Base-by-base conservation (phyloP, 2,113 vertebrate genomes). In the Mesocricetus auratus region DNA sequence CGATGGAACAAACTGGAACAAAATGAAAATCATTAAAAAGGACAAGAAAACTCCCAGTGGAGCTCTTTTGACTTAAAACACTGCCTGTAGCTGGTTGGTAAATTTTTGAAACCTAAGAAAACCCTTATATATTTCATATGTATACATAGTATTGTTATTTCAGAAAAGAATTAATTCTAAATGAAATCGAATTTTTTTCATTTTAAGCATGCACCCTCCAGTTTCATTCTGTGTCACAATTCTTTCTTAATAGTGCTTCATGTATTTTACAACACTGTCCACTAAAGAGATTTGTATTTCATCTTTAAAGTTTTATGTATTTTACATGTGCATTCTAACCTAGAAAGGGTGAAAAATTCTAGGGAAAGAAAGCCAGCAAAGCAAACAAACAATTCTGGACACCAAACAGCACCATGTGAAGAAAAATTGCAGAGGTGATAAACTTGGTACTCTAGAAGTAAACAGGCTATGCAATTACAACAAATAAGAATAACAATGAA, bases 231-330 rank as follows among this genome's bases (percentile, higher is more conserved):
- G 8, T 93, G 62, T 74, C 3, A 89, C 24, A 8, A 53, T 92
- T 95, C 26, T 90, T 68, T 96, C 42, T 87, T 66, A 94, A 83
- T 3, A 87, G 47, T 69, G 45, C 31, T 79, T 95, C 71, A 42
- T 68, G n/a, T 86, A 33, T 86, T 94, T 94, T 95, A 62, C 88
- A 96, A 42, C 47, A 89, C 74, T 53, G 45, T 39, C 79, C 69
- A 91, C 86, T 86, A 90, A 94, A 96, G 66, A 96, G 82, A 89
- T 92, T 96, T 96, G 90, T 68, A 88, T 94, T 97, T 96, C 71
- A 88, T 94, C 45, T 81, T 94, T 53, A 92, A 78, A 97, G 88
- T 90, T 74, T 97, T 97, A 95, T 95, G n/a, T 95, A 89, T 66
- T 94, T 97, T 95, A 93, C 17, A 64, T 94, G 62, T 94, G 92